phyloP scores from a whole-genome alignment of 2,113 vertebrate genomes.

The Xiphophorus maculatus region DNA sequence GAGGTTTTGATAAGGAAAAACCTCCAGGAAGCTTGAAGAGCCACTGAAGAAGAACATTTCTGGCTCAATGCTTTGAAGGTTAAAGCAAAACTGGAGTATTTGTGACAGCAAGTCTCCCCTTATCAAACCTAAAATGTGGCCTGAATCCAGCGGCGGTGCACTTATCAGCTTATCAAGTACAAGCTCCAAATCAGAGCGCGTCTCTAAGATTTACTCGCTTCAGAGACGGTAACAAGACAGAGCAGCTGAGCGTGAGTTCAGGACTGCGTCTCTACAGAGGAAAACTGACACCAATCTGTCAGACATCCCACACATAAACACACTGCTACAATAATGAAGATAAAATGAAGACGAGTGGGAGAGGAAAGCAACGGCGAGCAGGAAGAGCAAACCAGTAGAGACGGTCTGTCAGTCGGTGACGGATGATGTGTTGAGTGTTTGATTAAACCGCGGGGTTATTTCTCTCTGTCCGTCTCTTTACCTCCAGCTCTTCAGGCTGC shows the following conservation, averaged over 20 bases:
- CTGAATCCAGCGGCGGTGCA: neutral
- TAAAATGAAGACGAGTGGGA: conserved; percentile 41
- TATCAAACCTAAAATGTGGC: neutral
- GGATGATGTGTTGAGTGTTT: conserved; percentile 41
- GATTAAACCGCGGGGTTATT: conserved; percentile 2
- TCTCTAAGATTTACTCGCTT: conserved; percentile 16
- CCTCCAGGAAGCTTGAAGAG: neutral
- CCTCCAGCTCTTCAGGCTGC: conserved; percentile 27
- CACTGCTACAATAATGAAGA: conserved; percentile 40
- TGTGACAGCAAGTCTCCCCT: neutral
- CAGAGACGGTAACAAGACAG: conserved; percentile 45
- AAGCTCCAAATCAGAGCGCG: conserved; percentile 9
- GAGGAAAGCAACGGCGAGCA: conserved; percentile 38
- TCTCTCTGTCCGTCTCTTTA: neutral
- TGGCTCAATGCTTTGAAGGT: neutral
- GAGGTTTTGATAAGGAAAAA: neutral
- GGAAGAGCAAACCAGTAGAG: conserved; percentile 38
- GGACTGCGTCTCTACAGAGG: conserved; percentile 51
- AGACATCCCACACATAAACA: conserved; percentile 32
- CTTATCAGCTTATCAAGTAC: conserved; percentile 2
- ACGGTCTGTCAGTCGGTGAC: conserved; percentile 56
- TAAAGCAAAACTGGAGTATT: neutral
- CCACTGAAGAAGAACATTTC: neutral
- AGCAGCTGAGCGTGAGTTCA: conserved; percentile 23
- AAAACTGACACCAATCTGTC: conserved; percentile 73